phyloP scores from a whole-genome alignment of 2,888 invertebrate genomes.

The Apodemia hepburni region DNA sequence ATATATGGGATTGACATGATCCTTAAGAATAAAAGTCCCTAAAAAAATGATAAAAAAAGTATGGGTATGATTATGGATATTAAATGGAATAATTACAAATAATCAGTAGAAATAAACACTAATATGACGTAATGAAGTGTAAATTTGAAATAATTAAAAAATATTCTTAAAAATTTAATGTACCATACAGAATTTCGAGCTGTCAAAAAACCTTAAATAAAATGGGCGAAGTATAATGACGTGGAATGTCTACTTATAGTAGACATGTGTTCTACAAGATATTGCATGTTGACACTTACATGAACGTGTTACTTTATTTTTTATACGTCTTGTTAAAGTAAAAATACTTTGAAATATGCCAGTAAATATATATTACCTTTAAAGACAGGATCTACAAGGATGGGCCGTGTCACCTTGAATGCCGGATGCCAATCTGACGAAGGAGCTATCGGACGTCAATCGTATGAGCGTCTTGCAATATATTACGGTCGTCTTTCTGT shows the following conservation, averaged over 20 bases:
- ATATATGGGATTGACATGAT: no score
- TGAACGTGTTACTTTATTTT: not conserved
- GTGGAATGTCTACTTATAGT: not conserved
- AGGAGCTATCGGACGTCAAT: conserved; percentile 75
- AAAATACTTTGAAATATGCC: not conserved
- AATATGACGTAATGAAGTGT: no score
- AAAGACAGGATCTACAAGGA: conserved; percentile 68
- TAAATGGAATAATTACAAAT: no score
- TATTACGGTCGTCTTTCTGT: conserved; percentile 63
- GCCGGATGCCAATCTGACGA: conserved; percentile 70
- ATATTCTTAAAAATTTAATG: no score
- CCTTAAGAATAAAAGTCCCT: no score
- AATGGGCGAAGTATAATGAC: no score
- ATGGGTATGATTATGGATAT: no score
- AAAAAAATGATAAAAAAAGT: no score
- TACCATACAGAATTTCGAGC: no score
- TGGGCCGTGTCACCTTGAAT: conserved; percentile 73
- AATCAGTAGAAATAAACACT: no score
- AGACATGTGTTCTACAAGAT: not conserved
- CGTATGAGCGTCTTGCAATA: conserved; percentile 67
- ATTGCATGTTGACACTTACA: not conserved
- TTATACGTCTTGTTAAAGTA: not conserved
- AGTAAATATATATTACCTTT: conserved; percentile 35
- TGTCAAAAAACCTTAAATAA: no score
- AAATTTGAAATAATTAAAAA: no score